Evolutionary conservation across 2,113 vertebrate species (phyloP), one percentile per base, ranked within the genome.

Genomic region (Procavia capensis): DNA sequence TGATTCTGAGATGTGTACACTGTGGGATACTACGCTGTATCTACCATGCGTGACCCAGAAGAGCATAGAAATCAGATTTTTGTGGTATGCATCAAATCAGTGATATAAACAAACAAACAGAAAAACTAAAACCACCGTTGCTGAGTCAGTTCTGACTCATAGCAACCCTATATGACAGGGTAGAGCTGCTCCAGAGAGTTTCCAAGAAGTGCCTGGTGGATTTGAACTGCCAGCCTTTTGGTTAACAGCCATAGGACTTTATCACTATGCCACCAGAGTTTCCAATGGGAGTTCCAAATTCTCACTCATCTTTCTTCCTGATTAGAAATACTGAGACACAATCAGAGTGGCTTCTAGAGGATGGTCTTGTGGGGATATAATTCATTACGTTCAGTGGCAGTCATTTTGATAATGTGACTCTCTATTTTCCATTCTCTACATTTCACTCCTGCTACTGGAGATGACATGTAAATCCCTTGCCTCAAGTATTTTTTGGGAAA

Each of bases 351-450:
- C 5, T 66, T 74, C 27, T 22, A 13, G 47, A 16, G 14, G 34
- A 76, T 1, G 0, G 11, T 27, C 34, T 43, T n/a, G 24, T 20
- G 17, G 47, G 8, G 7, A 24, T n/a, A 25, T n/a, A 22, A 59
- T 41, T 41, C 43, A 50, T 29, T 66, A 31, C 11, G n/a, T 11
- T 31, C 5, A 24, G 4, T 11, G 10, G 11, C 16, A 3, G 9
- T 2, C 22, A 75, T 17, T 5, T 63, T 61, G 6, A 39, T 25
- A 72, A 41, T 24, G 29, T 6, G 3, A 39, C 10, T n/a, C 36
- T 31, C 0, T 64, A n/a, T 61, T 34, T 63, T 2, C 6, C 9
- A 74, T 29, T 7, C n/a, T 13, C 10, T 22, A 5, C 1, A 19
- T 29, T 81, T 66, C 2, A 74, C 13, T 80, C 17, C 31, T 36